phyloP scores from a whole-genome alignment of 2,797 vertebrate species.

The Siniperca obscura region DNA sequence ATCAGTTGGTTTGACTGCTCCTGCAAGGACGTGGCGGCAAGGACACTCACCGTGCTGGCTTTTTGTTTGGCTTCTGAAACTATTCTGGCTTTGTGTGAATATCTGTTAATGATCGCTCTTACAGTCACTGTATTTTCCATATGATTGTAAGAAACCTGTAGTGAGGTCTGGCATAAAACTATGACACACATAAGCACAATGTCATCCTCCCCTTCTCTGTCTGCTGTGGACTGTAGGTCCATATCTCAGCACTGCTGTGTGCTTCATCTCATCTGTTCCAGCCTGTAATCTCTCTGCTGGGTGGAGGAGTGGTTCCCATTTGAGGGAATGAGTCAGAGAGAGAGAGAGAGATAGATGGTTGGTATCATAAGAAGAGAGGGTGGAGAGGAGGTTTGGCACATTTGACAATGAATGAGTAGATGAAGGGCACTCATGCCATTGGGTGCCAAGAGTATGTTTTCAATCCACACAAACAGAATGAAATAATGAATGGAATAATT shows the following conservation, averaged over 20 bases:
- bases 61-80: constrained; percentile 50
- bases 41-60: constrained; percentile 50
- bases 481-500: neutral
- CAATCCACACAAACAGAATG: neutral
- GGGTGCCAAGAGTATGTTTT: constrained; percentile 7
- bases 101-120: constrained; percentile 21
- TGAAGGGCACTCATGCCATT: constrained; percentile 21
- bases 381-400: constrained; percentile 43
- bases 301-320: constrained; percentile 61
- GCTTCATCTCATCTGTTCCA: constrained; percentile 61
- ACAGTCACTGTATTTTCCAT: neutral
- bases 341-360: constrained; percentile 56
- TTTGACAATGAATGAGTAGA: constrained; percentile 51
- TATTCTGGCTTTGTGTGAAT: constrained; percentile 27
- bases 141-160: neutral
- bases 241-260: constrained; percentile 41
- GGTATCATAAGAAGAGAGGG: constrained; percentile 35
- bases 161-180: constrained; percentile 4
- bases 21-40: constrained; percentile 74
- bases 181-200: constrained; percentile 24
- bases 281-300: constrained; percentile 62
- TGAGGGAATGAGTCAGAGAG: constrained; percentile 50
- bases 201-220: constrained; percentile 35
- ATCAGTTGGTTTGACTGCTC: constrained; percentile 73
- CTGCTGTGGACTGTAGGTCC: constrained; percentile 33